Percentiles rank a stretch among this genome's conserved stretches.
Evolutionary conservation across 2,888 invertebrate species (phyloP).

Genomic region (Rotaria sp.): DNA sequence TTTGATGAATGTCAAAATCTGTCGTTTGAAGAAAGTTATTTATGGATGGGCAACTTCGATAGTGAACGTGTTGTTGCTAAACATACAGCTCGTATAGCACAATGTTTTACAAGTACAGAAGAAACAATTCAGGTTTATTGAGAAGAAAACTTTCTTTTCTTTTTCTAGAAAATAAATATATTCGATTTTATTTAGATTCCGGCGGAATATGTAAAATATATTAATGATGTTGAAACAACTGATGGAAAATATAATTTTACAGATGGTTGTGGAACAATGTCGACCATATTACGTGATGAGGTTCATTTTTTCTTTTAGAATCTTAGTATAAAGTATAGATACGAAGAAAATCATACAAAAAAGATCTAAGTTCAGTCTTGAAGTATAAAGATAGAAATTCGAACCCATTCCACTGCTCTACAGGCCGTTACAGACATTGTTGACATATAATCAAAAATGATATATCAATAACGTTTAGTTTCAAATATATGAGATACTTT

Average conservation of each 20-base stretch:
- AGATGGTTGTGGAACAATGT: conserved; percentile 4
- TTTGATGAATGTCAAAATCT: not conserved
- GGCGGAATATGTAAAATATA: not conserved
- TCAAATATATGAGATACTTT: too few species aligned
- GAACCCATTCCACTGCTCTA: too few species aligned
- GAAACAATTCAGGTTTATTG: not conserved
- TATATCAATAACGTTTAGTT: too few species aligned
- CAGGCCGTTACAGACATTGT: too few species aligned
- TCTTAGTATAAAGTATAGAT: not conserved
- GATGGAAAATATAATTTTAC: conserved; percentile 22
- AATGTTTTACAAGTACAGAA: conserved; percentile 19
- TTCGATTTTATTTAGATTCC: not conserved
- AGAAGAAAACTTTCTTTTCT: not conserved
- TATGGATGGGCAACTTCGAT: conserved; percentile 17
- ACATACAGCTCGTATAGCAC: conserved; percentile 23
- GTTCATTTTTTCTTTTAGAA: not conserved
- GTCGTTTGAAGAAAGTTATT: not conserved
- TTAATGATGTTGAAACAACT: not conserved
- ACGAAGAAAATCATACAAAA: not conserved
- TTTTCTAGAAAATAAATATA: not conserved
- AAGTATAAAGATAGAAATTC: too few species aligned
- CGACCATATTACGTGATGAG: not conserved
- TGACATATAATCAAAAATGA: too few species aligned
- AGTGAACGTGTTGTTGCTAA: conserved; percentile 14
- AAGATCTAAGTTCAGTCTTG: too few species aligned